phyloP scores from a whole-genome alignment of 2,888 invertebrate species.

The Drosophila kokeensis region DNA sequence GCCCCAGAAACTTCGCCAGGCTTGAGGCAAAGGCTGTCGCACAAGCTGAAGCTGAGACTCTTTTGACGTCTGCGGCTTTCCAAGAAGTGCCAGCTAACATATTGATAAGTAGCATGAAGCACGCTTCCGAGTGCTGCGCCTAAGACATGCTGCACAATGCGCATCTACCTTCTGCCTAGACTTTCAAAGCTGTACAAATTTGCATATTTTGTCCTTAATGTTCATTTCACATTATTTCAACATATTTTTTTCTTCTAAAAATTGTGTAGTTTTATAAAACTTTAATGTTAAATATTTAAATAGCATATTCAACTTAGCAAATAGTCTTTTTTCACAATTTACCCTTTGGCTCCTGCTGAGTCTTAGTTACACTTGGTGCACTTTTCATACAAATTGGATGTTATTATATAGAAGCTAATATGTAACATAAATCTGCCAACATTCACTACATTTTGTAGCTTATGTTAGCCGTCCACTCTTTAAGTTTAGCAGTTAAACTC shows the following conservation, averaged over 20 bases:
- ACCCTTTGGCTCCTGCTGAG: not conserved
- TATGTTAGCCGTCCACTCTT: not conserved
- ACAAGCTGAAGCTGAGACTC: not conserved
- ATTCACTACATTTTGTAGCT: not conserved
- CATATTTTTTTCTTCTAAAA: not conserved
- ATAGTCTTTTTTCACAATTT: not conserved
- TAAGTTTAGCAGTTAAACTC: not conserved
- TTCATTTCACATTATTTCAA: not conserved
- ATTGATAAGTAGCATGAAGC: slow-evolving; percentile 34
- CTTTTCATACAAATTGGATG: not conserved
- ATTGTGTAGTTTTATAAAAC: not conserved
- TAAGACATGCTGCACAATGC: not conserved
- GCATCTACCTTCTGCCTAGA: not conserved
- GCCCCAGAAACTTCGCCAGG: not conserved
- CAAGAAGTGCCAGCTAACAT: slow-evolving; percentile 35
- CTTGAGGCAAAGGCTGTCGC: not conserved
- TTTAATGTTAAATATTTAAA: not conserved
- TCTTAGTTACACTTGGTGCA: too few species aligned
- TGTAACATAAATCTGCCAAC: not conserved
- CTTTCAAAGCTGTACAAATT: not conserved
- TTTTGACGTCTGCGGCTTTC: slow-evolving; percentile 25
- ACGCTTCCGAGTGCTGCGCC: slow-evolving; percentile 20
- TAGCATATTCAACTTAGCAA: not conserved
- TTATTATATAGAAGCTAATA: not conserved
- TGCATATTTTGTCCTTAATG: not conserved